Percentiles rank a stretch among this genome's conserved stretches.
These are phyloP conservation scores for Ennomos fuscantarius DNA, from an alignment of 2,888 invertebrate species.

Conservation along the genomic window DNA sequence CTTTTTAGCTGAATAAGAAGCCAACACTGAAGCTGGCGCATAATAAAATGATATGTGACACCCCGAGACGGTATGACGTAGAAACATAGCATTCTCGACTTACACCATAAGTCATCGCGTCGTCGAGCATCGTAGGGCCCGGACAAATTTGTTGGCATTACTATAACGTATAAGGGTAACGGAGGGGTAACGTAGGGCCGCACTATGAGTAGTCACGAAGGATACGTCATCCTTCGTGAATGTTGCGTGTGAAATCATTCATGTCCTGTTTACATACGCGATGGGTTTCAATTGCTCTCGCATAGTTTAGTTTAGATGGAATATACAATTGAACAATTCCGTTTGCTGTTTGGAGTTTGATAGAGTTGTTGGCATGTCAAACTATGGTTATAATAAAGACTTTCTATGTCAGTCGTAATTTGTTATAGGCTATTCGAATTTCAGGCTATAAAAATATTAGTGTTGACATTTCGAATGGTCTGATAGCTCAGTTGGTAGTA, in stretches of 20 bases:
- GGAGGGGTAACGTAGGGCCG: conserved; percentile 18
- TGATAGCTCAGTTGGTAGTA: no score
- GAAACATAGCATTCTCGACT: conserved; percentile 45
- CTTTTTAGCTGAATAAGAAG: conserved; percentile 3
- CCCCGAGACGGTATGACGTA: conserved; percentile 22
- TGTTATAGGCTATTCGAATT: no score
- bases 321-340: conserved; percentile 41
- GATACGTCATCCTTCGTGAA: conserved; percentile 43
- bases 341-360: conserved; percentile 26
- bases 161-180: conserved; percentile 58
- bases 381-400: no score
- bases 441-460: no score
- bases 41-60: conserved; percentile 26
- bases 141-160: conserved; percentile 67
- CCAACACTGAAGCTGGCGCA: conserved; percentile 24
- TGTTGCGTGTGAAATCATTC: conserved; percentile 59
- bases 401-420: no score
- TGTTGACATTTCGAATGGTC: no score
- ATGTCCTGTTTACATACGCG: conserved; percentile 55
- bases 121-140: conserved; percentile 55
- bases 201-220: conserved; percentile 29
- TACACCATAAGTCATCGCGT: conserved; percentile 46
- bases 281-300: conserved; percentile 56
- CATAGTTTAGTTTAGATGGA: conserved; percentile 42
- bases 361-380: neutral